Evolutionary conservation across 2,888 invertebrate species (phyloP).

Genomic region (Caenorhabditis imperialis): DNA sequence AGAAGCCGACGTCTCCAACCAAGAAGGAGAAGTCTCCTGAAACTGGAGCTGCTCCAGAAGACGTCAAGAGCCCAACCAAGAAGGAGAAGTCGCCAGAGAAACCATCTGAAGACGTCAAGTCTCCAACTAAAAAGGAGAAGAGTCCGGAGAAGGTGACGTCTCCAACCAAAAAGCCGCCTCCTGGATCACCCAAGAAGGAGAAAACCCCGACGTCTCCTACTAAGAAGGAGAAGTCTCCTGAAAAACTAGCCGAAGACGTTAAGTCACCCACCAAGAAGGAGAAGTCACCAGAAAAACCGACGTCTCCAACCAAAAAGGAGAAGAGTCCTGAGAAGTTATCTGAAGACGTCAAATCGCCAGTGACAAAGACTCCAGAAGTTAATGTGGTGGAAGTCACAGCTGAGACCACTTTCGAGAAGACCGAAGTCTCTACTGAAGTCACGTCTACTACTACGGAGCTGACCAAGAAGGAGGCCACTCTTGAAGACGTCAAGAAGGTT

Average conservation of each 20-base stretch:
- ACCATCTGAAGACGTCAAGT: constrained; percentile 15
- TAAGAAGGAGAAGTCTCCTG: constrained; percentile 39
- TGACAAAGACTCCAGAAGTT: too few species aligned
- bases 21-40: constrained; percentile 37
- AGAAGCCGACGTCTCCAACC: constrained; percentile 11
- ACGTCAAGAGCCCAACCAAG: constrained; percentile 1
- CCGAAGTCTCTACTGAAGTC: too few species aligned
- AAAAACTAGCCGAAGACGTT: constrained; percentile 14
- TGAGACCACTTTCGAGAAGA: constrained; percentile 16
- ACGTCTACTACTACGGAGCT: too few species aligned
- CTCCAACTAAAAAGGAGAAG: constrained; percentile 17
- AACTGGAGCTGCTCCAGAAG: background rate
- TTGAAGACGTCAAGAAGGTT: too few species aligned
- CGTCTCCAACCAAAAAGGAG: constrained; percentile 10
- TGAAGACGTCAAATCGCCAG: constrained; percentile 4
- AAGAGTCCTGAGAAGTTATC: constrained; percentile 9
- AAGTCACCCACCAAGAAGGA: constrained; percentile 42
- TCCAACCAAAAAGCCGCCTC: constrained; percentile 14
- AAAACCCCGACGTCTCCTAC: constrained; percentile 30
- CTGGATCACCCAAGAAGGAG: constrained; percentile 17
- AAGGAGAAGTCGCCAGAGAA: constrained; percentile 18
- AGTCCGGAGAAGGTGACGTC: constrained; percentile 8
- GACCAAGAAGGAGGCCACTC: too few species aligned
- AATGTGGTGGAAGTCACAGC: too few species aligned
- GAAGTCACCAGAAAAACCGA: constrained; percentile 20